These are phyloP conservation scores for Phylloscopus trochiloides DNA, from an alignment of 2,113 vertebrate genomes.

Conservation along the genomic window DNA sequence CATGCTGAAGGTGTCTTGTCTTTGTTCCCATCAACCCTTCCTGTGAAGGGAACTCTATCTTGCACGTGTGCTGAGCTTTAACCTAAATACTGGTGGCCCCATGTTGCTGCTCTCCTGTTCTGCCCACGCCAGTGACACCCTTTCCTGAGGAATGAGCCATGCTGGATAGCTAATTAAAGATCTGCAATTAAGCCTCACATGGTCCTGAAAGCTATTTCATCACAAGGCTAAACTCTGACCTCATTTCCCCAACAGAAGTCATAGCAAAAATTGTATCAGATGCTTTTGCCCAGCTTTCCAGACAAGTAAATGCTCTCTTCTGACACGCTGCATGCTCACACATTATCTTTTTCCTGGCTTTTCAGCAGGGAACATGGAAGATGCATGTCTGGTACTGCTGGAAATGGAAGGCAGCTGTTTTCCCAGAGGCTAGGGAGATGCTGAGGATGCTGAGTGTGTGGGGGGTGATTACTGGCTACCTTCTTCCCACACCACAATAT, in stretches of 20 bases:
- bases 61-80: background rate
- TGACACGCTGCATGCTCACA: fast-evolving
- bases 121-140: background rate
- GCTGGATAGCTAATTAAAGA: background rate
- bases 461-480: background rate
- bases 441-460: background rate
- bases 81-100: background rate
- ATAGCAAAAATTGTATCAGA: background rate
- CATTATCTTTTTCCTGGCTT: background rate
- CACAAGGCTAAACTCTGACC: background rate
- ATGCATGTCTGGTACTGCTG: background rate
- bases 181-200: background rate
- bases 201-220: background rate
- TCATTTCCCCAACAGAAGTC: background rate
- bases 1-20: background rate
- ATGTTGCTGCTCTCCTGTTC: background rate
- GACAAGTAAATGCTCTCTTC: background rate
- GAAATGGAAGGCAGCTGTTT: background rate
- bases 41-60: background rate
- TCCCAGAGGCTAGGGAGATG: background rate
- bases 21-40: background rate
- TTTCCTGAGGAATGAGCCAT: background rate
- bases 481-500: background rate
- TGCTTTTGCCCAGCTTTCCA: background rate
- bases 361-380: background rate